These are phyloP conservation scores for Ctenopoma kingsleyae DNA, from an alignment of 2,797 vertebrate genomes.

Conservation along the genomic window DNA sequence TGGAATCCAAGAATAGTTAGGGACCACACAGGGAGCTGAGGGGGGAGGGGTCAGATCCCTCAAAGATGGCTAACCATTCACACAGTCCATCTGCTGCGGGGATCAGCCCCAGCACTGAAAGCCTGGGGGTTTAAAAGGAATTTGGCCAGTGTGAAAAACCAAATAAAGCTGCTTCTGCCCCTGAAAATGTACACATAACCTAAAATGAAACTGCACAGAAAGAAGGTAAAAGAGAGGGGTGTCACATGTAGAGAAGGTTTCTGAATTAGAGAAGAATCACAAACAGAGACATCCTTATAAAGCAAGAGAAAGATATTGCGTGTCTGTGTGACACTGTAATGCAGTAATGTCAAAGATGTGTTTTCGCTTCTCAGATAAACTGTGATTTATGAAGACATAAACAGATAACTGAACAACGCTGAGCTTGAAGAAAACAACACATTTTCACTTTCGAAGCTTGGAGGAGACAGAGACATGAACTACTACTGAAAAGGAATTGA, in stretches of 20 bases:
- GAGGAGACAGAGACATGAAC: not conserved
- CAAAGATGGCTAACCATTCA: slow-evolving; percentile 96
- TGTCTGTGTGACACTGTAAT: slow-evolving; percentile 24
- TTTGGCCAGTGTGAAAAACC: slow-evolving; percentile 89
- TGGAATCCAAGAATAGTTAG: slow-evolving; percentile 96
- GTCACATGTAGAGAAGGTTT: slow-evolving; percentile 43
- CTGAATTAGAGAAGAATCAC: slow-evolving; percentile 7
- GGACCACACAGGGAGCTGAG: slow-evolving; percentile 95
- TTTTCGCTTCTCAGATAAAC: slow-evolving; percentile 39
- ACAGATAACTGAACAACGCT: slow-evolving; percentile 17
- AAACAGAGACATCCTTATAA: slow-evolving; percentile 1
- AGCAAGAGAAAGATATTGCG: slow-evolving; percentile 35
- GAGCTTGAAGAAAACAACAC: slow-evolving; percentile 2
- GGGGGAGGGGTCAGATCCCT: slow-evolving; percentile 87
- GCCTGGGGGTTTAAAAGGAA: slow-evolving; percentile 91
- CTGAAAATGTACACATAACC: slow-evolving; percentile 72
- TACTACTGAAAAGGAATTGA: not conserved
- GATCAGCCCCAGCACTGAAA: slow-evolving; percentile 86
- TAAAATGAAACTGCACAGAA: slow-evolving; percentile 58
- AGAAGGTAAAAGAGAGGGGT: slow-evolving; percentile 26
- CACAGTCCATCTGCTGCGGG: slow-evolving; percentile 96
- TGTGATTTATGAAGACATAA: slow-evolving; percentile 22
- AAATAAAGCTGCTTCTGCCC: slow-evolving; percentile 85
- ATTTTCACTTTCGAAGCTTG: slow-evolving; percentile 1
- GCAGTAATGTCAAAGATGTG: slow-evolving; percentile 20